Evolutionary conservation across 2,797 vertebrate species (phyloP), one percentile per base, ranked within the genome.

Genomic region (Leuciscus waleckii): DNA sequence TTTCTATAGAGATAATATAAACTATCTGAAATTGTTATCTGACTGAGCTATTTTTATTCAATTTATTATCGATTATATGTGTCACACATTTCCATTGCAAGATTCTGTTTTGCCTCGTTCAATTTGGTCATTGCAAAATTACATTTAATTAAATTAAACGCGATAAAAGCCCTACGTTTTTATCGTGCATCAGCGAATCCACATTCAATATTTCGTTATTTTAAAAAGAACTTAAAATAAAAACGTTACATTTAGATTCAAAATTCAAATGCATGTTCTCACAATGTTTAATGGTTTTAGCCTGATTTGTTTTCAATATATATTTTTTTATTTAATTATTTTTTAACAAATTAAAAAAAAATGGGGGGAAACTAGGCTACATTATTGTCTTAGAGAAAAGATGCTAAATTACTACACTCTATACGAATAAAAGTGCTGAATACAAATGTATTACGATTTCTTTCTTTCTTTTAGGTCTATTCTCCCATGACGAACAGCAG

Each of bases 401-500:
- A 77, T 26, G 35, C 35, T 17, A 35, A 75, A 75, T 32, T 1
- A 16, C 41, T 54, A 19, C 6, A 46, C 46, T 46, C 13, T 43
- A 5, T 49, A 19, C 9, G 11, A 73, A 73, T 32, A 58, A 37
- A 75, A 75, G 16, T 35, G 19, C 56, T 49, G 29, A 13, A 49
- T 46, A 43, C 37, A 71, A 26, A 43, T 63, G 61, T 4, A 43
- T 23, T 32, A 26, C 39, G 77, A 70, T 83, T 73, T 68, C 5
- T 82, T 84, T 81, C 17, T 81, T 84, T 81, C 85, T 85, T 91
- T 83, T 92, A 96, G 95, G 94, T 96, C 0, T 99, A 99, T 91
- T 97, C 97, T 82, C 95, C 98, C 0, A 97, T 98, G 92, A 94
- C 97, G 0, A 95, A 96, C 81, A 93, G 94, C 91, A 97, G 97